Evolutionary conservation across 2,113 vertebrate genomes (phyloP), one percentile per base, ranked within the genome.

Genomic region (Podarcis cretensis): DNA sequence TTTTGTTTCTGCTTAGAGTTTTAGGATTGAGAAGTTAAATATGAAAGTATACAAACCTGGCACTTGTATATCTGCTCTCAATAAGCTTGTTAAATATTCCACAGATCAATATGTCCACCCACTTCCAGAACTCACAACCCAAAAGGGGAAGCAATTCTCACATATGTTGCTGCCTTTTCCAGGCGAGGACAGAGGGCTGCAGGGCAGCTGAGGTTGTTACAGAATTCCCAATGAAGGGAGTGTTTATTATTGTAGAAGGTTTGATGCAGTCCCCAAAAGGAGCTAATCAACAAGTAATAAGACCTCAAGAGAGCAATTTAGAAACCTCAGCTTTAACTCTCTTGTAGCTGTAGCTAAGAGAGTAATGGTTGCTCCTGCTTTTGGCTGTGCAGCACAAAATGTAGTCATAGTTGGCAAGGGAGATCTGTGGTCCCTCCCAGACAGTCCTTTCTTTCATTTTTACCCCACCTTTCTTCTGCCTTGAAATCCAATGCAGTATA

Each of bases 231-330:
- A 82, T 80, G 91, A 94, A 96, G 93, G 68, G 92, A 95, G 93
- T 96, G 96, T 97, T 98, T 98, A 97, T 98, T 98, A 98, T 98
- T 97, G 96, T 97, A 96, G 95, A 93, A 94, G 94, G 95, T 95
- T 98, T 98, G 98, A 98, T 97, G 97, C 96, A 69, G 91, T 96
- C 98, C 98, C 98, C 98, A 91, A 95, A 97, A 98, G 98, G 96
- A 96, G 96, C 97, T 98, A 98, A 99, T 99, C 98, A 98, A 97
- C 97, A 97, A 97, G 97, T 98, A 98, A 97, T 98, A 97, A 96
- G 97, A 96, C 96, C 98, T 98, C 98, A 21, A 92, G 98, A 98
- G 98, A 98, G 97, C 96, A 96, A 98, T 98, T 68, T 98, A 98
- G 96, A 98, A 96, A 97, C 97, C 91, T 97, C 96, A 95, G 94